phyloP scores from a whole-genome alignment of 2,113 vertebrate species.

The Neopipo cinnamomea region DNA sequence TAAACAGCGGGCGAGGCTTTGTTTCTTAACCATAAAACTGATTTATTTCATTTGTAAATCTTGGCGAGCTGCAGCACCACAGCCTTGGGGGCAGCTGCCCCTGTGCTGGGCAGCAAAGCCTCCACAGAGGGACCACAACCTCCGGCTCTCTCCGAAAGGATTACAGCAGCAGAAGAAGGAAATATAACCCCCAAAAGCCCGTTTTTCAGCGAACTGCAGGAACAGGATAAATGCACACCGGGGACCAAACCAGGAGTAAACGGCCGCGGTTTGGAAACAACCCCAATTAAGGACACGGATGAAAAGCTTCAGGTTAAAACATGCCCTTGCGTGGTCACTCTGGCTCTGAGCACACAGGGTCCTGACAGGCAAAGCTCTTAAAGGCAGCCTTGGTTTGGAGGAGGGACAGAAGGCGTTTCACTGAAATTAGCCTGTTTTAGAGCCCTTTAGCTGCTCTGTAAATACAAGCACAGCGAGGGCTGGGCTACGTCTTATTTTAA shows the following conservation, averaged over 20 bases:
- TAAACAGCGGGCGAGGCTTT: not conserved
- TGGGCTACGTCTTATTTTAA: not conserved
- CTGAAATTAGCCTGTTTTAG: not conserved
- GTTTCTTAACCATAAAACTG: not conserved
- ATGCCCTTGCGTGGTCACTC: fast-evolving
- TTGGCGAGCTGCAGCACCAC: not conserved
- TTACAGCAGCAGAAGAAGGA: not conserved
- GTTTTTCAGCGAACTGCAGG: not conserved
- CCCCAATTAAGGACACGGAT: not conserved
- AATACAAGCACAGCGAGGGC: not conserved
- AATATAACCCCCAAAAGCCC: not conserved
- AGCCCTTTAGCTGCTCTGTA: not conserved
- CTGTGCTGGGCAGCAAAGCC: not conserved
- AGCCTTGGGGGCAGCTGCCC: not conserved
- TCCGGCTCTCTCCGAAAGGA: not conserved
- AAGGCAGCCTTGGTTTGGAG: not conserved
- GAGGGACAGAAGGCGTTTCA: not conserved
- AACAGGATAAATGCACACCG: not conserved
- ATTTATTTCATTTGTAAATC: not conserved
- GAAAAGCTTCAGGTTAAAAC: not conserved
- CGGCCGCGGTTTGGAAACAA: not conserved
- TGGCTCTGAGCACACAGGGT: not conserved
- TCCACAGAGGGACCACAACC: not conserved
- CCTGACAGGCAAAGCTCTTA: not conserved
- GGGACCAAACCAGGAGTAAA: not conserved